Base-by-base conservation (phyloP, 2,888 invertebrate genomes). In the Eutolmus rufibarbis region DNA sequence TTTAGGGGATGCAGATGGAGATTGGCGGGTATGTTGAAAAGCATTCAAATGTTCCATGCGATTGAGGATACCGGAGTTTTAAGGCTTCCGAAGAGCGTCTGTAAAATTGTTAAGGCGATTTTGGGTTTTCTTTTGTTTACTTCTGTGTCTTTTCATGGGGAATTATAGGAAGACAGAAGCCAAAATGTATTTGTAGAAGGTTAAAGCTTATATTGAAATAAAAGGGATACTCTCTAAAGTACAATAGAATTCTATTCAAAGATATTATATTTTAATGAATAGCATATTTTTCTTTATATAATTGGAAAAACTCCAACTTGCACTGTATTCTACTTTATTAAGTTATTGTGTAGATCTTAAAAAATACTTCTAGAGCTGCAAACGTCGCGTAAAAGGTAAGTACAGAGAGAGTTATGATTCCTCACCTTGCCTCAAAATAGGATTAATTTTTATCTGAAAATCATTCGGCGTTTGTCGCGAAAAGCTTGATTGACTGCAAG, bases 381-480 rank as follows among this genome's bases (percentile, higher is more conserved):
- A 12, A 66, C 28, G 23, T 12, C 43, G 1, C 12, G 19, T 66
- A 43, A 16, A 56, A 86, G 87, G 87, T 87, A 87, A 87, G 87
- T 87, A 79, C 14, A 37, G 56, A 19, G 76, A 76, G 40, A 77
- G 57, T 86, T 76, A 77, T 76, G 77, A 86, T 86, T 86, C 77
- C 77, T 74, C 9, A 34, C 5, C 43, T 74, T 46, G 43, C 14
- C 37, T 57, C 5, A 9, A 66, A 57, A n/a, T 82, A 23, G 23
- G 28, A 66, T 28, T 66, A 12, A 28, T 23, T 23, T 31, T 66
- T 66, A n/a, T 57, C 56, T 81, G 51, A 82, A 66, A 23, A 82
- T 82, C 8, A 23, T 76, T 76, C 76, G 37, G 9, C 74, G 34
- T 7, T 82, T 82, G 12, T 79, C 56, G 82, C 40, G 66, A 28